These are phyloP conservation scores for Mustela nigripes DNA, from an alignment of 2,113 vertebrate species.

Conservation along the genomic window DNA sequence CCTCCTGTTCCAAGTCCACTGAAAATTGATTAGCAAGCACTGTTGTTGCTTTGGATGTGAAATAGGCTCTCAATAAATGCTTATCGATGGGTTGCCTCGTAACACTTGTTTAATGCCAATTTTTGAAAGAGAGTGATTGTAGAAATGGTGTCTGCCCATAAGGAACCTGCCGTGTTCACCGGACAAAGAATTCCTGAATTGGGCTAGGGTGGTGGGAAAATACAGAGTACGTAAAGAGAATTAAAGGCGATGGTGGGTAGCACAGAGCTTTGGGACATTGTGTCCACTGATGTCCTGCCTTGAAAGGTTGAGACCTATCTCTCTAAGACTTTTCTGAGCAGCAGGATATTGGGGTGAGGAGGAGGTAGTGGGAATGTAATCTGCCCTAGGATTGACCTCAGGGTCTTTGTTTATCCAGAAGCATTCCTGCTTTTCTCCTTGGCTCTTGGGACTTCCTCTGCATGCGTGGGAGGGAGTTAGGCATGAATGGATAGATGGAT, in stretches of 20 bases:
- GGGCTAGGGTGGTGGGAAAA: background rate
- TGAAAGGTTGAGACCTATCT: background rate
- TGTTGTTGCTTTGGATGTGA: background rate
- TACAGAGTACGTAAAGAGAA: background rate
- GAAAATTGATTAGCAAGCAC: background rate
- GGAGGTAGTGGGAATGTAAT: background rate
- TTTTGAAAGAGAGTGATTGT: background rate
- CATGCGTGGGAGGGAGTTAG: background rate
- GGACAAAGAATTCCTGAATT: background rate
- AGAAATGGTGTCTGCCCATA: background rate
- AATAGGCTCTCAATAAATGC: conserved; percentile 34
- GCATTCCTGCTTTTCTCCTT: background rate
- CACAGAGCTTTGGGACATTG: background rate
- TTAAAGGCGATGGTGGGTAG: background rate
- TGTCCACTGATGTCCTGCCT: background rate
- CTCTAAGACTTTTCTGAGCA: background rate
- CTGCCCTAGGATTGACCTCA: background rate
- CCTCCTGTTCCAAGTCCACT: background rate
- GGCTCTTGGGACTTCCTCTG: background rate
- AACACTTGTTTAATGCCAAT: background rate
- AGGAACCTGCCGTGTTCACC: background rate
- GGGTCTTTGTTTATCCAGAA: conserved; percentile 32
- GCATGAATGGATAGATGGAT: background rate
- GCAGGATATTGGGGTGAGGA: background rate
- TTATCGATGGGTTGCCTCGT: background rate